phyloP scores from a whole-genome alignment of 2,113 vertebrate genomes.

The Mus pahari region DNA sequence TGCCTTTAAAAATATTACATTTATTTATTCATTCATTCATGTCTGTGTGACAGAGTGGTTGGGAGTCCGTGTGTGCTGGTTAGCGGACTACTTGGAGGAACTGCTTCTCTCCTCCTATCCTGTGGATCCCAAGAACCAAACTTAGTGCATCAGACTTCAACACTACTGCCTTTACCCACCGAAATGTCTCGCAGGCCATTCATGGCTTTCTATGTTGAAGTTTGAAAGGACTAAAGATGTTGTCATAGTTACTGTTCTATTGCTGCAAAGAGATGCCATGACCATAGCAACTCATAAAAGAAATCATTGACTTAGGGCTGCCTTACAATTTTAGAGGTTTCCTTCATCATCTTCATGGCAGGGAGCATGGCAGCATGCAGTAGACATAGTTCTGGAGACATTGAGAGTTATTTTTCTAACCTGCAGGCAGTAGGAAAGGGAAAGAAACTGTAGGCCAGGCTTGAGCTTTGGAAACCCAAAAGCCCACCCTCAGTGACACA shows the following conservation, averaged over 20 bases:
- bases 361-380: background rate
- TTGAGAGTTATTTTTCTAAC: too few relatives aligned
- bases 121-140: background rate
- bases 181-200: background rate
- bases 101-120: background rate
- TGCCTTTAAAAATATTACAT: background rate
- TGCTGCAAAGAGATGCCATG: background rate
- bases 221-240: background rate
- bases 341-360: background rate
- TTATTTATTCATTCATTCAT: background rate
- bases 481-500: background rate
- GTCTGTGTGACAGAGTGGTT: background rate
- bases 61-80: background rate
- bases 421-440: too few relatives aligned
- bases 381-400: background rate
- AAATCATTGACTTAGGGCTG: background rate
- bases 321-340: background rate
- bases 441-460: background rate
- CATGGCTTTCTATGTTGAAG: background rate
- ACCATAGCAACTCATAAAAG: background rate
- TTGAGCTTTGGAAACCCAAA: background rate
- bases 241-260: background rate
- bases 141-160: background rate
- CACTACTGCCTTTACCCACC: background rate
- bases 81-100: background rate